A percentile compares a stretch with the other conserved stretches of the same genome.
Evolutionary conservation across 1,140 invertebrate species (phyloP).

Genomic region (Chelonus insularis): DNA sequence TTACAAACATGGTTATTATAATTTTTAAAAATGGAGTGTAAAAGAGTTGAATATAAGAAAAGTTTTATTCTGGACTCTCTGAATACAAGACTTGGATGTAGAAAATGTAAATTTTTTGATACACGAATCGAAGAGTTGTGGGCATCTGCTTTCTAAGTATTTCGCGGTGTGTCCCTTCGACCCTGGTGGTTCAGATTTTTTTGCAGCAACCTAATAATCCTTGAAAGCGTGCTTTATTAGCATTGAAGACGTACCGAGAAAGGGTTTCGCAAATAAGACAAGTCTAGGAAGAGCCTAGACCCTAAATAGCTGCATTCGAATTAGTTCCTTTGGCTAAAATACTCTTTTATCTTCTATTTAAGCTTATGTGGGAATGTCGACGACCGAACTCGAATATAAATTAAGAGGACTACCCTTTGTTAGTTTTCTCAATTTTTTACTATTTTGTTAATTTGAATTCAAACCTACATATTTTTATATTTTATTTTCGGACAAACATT

Average conservation of each 20-base stretch:
- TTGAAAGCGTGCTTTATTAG: conserved; percentile 49
- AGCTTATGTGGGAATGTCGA: conserved; percentile 9
- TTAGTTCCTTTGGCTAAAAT: conserved; percentile 39
- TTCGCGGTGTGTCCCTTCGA: conserved; percentile 32
- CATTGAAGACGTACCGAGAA: conserved; percentile 39
- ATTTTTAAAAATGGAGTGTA: no score
- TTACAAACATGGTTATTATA: no score
- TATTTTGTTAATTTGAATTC: not conserved
- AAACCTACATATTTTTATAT: no score
- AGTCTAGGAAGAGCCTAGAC: not conserved
- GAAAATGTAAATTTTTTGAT: conserved; percentile 36
- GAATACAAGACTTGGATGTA: conserved; percentile 12
- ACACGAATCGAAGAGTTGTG: conserved; percentile 21
- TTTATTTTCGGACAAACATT: no score
- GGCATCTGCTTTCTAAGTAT: conserved; percentile 40
- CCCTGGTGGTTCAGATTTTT: conserved; percentile 30
- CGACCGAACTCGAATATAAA: conserved; percentile 37
- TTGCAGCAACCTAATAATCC: conserved; percentile 39
- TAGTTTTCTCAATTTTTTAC: conserved; percentile 25
- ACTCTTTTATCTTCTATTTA: not conserved
- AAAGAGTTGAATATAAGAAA: not conserved
- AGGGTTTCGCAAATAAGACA: conserved; percentile 26
- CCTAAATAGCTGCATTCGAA: conserved; percentile 45
- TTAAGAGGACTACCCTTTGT: conserved; percentile 43
- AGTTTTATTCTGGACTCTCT: not conserved